phyloP scores from a whole-genome alignment of 35 echinoderm and acorn worm species.

The Apostichopus parvimensis region DNA sequence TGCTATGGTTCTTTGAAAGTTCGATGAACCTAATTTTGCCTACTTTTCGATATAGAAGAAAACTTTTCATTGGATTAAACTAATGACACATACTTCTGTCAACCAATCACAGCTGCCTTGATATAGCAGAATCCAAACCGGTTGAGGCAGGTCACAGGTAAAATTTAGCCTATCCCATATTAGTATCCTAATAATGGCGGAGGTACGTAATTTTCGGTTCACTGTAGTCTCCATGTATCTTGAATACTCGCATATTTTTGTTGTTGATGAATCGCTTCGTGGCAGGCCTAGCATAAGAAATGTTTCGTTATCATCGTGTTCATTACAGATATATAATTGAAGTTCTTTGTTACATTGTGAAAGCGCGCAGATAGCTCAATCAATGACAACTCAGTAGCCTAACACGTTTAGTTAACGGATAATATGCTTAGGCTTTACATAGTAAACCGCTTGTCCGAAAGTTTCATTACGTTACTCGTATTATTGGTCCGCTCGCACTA shows the following conservation, averaged over 20 bases:
- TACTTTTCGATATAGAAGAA: neutral
- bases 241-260: neutral
- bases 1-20: slow-evolving; percentile 41
- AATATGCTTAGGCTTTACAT: neutral
- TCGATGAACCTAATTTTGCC: neutral
- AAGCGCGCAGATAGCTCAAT: neutral
- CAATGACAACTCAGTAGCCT: neutral
- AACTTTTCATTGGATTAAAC: slow-evolving; percentile 7
- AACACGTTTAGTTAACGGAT: neutral
- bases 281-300: neutral
- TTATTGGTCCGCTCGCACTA: no score
- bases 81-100: neutral
- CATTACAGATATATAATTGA: neutral
- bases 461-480: no score
- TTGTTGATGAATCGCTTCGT: neutral
- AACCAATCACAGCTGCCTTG: neutral
- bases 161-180: slow-evolving; percentile 83
- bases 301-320: neutral
- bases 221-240: neutral
- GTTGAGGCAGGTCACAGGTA: slow-evolving; percentile 10
- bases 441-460: neutral
- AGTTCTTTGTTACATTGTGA: neutral
- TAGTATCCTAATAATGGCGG: slow-evolving; percentile 83
- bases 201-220: slow-evolving; percentile 71
- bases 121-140: neutral